A percentile compares a stretch with the other conserved stretches of the same genome.
These are phyloP conservation scores for Pleuronectes platessa DNA, from an alignment of 2,113 vertebrate genomes.

Conservation along the genomic window DNA sequence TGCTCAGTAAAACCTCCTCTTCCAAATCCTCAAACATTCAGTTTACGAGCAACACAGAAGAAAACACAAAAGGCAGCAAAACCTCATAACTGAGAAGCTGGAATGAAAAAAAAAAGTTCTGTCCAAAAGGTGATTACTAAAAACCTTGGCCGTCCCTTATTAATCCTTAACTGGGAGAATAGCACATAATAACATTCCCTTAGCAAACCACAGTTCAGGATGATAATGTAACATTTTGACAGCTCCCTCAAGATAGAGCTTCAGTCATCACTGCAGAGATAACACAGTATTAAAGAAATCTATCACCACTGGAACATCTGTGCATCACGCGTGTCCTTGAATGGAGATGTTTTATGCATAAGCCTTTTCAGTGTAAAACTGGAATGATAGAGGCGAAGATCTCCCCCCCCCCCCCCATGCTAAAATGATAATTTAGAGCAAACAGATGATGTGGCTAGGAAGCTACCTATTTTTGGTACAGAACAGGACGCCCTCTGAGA, in stretches of 20 bases:
- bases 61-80: too few relatives aligned
- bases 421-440: not conserved
- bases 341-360: slow-evolving; percentile 21
- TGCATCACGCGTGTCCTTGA: slow-evolving; percentile 41
- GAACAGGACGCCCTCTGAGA: slow-evolving; percentile 43
- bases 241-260: slow-evolving; percentile 14
- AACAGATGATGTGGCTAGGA: slow-evolving; percentile 32
- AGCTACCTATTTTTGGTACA: slow-evolving; percentile 49
- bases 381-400: not conserved
- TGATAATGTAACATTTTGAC: not conserved
- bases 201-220: not conserved
- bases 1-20: too few relatives aligned
- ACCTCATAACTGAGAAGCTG: too few relatives aligned
- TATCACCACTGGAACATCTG: slow-evolving; percentile 41
- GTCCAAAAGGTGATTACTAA: too few relatives aligned
- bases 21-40: too few relatives aligned
- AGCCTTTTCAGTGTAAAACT: not conserved
- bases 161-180: too few relatives aligned
- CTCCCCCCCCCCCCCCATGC: not conserved
- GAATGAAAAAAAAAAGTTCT: too few relatives aligned
- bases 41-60: too few relatives aligned
- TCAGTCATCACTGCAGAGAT: slow-evolving; percentile 1
- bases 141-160: too few relatives aligned
- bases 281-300: slow-evolving; percentile 22
- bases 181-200: too few relatives aligned